These are phyloP conservation scores for Campoletis sonorensis DNA, from an alignment of 1,140 invertebrate genomes.

Conservation along the genomic window DNA sequence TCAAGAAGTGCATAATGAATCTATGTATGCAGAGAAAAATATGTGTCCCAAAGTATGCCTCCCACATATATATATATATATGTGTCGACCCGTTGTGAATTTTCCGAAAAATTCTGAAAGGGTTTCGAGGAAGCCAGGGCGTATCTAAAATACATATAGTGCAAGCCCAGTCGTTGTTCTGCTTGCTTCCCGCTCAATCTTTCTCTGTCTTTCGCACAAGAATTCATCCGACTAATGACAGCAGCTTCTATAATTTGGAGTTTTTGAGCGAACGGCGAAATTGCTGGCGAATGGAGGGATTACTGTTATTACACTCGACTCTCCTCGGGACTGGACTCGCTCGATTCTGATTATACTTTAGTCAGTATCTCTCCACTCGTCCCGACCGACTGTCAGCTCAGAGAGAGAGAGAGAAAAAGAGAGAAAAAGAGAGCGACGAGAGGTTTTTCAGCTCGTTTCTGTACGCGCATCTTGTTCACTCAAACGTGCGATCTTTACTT, in stretches of 20 bases:
- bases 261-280: conserved; percentile 74
- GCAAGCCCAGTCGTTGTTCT: conserved; percentile 52
- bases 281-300: conserved; percentile 73
- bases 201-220: background rate
- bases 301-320: conserved; percentile 75
- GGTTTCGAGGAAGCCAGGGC: conserved; percentile 64
- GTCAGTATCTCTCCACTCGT: conserved; percentile 64
- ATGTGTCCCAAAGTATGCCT: too few species aligned
- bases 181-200: conserved; percentile 30
- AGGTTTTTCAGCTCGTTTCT: conserved; percentile 32
- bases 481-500: conserved; percentile 39
- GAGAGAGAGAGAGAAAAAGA: conserved; percentile 14
- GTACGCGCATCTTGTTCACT: conserved; percentile 34
- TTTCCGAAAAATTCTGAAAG: conserved; percentile 66
- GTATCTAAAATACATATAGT: conserved; percentile 26
- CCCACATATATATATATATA: background rate
- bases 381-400: conserved; percentile 46
- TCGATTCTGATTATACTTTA: conserved; percentile 74
- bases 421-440: conserved; percentile 11
- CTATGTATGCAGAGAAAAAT: too few species aligned
- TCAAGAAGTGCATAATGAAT: too few species aligned
- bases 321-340: conserved; percentile 66
- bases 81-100: conserved; percentile 49
- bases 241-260: conserved; percentile 76
- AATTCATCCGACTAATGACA: conserved; percentile 70